Percentiles rank a stretch among this genome's conserved stretches.
These are phyloP conservation scores for Motacilla tschutschensis DNA, from an alignment of 2,113 vertebrate species.

Conservation along the genomic window DNA sequence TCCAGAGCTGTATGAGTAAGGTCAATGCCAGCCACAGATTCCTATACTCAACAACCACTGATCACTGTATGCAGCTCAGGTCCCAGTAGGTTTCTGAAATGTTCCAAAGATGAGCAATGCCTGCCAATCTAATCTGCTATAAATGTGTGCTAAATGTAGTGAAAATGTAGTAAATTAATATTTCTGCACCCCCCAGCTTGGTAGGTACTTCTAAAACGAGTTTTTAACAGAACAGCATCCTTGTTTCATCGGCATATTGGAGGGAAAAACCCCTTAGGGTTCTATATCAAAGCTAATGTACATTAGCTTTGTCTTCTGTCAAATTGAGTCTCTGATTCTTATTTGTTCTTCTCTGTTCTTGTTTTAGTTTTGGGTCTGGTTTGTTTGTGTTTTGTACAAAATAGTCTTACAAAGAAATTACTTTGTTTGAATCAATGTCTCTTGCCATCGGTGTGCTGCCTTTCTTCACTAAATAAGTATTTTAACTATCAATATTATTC, in stretches of 20 bases:
- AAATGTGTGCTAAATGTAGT: neutral
- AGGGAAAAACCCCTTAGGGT: neutral
- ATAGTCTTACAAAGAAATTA: neutral
- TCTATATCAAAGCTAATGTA: neutral
- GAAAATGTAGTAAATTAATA: neutral
- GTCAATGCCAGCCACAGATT: neutral
- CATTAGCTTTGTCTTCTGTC: neutral
- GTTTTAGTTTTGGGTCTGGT: neutral
- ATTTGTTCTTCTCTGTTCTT: neutral
- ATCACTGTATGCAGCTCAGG: neutral
- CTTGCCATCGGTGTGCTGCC: neutral
- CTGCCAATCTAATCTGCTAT: neutral
- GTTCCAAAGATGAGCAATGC: neutral
- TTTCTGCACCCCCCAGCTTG: neutral
- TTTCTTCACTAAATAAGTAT: neutral
- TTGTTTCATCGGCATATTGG: rapidly evolving
- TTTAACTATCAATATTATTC: neutral
- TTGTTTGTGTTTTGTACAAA: neutral
- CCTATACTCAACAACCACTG: neutral
- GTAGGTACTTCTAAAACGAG: neutral
- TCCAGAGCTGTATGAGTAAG: neutral
- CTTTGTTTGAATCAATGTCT: neutral
- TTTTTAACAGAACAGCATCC: neutral
- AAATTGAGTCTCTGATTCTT: neutral
- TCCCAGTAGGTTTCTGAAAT: neutral